Conservation (phyloP, 2,888 invertebrate species). For the Eupithecia centaureata region DNA sequence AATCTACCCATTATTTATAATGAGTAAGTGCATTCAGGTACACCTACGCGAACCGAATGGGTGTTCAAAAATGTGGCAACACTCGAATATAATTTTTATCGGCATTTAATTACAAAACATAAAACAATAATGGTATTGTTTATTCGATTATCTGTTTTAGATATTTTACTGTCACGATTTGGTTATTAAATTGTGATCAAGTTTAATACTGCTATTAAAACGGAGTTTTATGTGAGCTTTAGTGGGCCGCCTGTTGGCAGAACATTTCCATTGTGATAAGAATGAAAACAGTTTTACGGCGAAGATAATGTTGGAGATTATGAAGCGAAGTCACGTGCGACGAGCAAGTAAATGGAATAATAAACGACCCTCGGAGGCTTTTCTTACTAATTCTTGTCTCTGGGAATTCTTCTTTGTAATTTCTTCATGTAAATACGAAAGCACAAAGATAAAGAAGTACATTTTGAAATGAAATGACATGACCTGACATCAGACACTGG, state of each 20-base stretch:
- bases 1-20: conserved; percentile 79
- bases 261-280: conserved; percentile 22
- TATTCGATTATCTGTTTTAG: conserved; percentile 44
- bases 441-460: too few relatives aligned
- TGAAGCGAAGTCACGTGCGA: conserved; percentile 51
- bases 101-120: conserved; percentile 53
- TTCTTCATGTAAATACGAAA: neutral
- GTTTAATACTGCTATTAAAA: conserved; percentile 32
- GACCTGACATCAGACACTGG: neutral
- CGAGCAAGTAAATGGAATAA: conserved; percentile 48
- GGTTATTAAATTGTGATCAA: conserved; percentile 45
- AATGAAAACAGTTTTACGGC: conserved; percentile 40
- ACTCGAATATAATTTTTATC: conserved; percentile 44
- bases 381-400: conserved; percentile 9
- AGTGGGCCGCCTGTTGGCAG: conserved; percentile 24
- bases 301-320: conserved; percentile 49
- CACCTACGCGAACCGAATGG: conserved; percentile 61
- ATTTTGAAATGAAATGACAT: neutral
- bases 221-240: conserved; percentile 29
- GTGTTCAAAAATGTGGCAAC: conserved; percentile 42
- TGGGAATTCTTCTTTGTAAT: neutral
- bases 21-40: conserved; percentile 67
- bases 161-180: conserved; percentile 47
- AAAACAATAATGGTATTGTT: conserved; percentile 52
- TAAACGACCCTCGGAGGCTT: conserved; percentile 31